Percentiles rank a stretch among this genome's conserved stretches.
Conservation (phyloP, 2,113 vertebrate genomes). For the Coptodon rendalli region DNA sequence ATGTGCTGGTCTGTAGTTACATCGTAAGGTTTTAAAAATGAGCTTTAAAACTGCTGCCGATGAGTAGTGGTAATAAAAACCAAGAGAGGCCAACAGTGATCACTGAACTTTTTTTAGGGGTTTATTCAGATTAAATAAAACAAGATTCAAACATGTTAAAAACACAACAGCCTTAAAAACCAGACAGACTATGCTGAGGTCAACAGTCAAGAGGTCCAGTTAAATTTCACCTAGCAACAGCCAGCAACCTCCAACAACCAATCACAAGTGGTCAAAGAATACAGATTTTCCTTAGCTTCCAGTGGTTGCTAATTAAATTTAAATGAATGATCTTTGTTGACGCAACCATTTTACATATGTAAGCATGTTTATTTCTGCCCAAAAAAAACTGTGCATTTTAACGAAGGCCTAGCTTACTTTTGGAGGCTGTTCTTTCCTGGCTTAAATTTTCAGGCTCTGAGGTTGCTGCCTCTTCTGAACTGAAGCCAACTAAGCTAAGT, state of each 20-base stretch:
- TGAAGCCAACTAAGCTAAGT: not conserved
- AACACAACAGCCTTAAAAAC: not conserved
- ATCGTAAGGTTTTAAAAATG: not conserved
- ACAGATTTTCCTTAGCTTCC: not conserved
- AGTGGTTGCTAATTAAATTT: not conserved
- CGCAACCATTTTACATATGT: not conserved
- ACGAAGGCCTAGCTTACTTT: not conserved
- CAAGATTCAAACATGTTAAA: not conserved
- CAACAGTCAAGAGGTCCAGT: not conserved
- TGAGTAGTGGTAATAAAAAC: not conserved
- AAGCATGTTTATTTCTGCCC: not conserved
- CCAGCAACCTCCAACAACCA: not conserved
- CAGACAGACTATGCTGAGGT: not conserved
- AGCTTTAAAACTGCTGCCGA: not conserved
- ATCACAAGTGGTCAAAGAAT: not conserved
- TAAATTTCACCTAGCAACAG: not conserved
- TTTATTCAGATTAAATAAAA: not conserved
- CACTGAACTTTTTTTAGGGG: fast-evolving
- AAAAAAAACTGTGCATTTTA: not conserved
- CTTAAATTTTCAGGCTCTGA: not conserved
- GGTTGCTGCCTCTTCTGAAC: not conserved
- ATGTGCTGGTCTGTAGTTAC: not conserved
- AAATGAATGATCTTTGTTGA: not conserved
- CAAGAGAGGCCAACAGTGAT: not conserved
- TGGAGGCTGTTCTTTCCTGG: not conserved